Conservation (phyloP, 2,113 vertebrate genomes). For the Hydropotes inermis region DNA sequence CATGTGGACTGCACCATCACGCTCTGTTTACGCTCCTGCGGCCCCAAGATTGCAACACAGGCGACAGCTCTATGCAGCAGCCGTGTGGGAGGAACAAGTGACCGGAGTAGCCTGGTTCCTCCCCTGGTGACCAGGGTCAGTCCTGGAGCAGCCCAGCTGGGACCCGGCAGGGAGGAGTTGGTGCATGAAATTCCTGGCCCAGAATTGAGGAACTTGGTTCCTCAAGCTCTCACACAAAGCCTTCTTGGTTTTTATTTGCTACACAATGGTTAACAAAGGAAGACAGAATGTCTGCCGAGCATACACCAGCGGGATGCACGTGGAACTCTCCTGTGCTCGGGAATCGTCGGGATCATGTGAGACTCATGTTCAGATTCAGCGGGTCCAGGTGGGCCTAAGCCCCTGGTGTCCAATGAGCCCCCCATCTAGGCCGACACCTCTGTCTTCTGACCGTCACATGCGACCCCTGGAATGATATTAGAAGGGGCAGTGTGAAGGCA, state of each 20-base stretch:
- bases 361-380: background rate
- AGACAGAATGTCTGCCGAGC: background rate
- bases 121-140: background rate
- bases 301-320: background rate
- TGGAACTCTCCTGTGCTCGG: background rate
- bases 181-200: background rate
- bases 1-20: background rate
- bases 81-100: background rate
- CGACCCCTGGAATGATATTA: background rate
- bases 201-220: background rate
- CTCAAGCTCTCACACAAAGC: background rate
- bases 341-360: background rate
- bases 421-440: too few species aligned
- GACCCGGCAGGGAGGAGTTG: background rate
- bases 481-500: background rate
- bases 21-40: conserved; percentile 1
- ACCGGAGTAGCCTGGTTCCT: background rate
- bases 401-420: background rate
- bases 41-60: conserved; percentile 34
- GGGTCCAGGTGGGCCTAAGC: background rate
- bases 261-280: conserved; percentile 8
- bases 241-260: conserved; percentile 27
- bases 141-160: background rate
- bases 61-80: background rate
- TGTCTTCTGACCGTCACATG: background rate